These are phyloP conservation scores for Euzetes globulus DNA, from an alignment of 2,888 invertebrate species.

Conservation along the genomic window DNA sequence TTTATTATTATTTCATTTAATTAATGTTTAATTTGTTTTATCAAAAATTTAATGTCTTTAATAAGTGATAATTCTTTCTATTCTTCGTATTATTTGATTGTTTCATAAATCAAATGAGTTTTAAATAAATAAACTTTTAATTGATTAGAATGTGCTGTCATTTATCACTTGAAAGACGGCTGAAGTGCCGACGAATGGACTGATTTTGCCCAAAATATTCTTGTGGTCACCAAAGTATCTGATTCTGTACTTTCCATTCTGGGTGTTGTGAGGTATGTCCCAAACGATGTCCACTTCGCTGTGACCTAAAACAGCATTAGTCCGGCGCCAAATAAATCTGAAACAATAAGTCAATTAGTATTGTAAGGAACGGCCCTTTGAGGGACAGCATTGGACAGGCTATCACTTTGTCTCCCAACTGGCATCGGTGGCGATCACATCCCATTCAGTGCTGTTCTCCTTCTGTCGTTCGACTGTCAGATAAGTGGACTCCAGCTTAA, in stretches of 20 bases:
- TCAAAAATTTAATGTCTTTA: too few species aligned
- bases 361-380: too few species aligned
- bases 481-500: conserved; percentile 61
- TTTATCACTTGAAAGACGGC: not conserved
- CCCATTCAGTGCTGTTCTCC: conserved; percentile 59
- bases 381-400: not conserved
- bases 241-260: conserved; percentile 70
- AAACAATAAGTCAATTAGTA: not conserved
- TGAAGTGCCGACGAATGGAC: conserved; percentile 53
- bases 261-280: conserved; percentile 62
- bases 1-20: too few species aligned
- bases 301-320: conserved; percentile 63
- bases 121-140: too few species aligned
- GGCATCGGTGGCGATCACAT: conserved; percentile 67
- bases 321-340: conserved; percentile 59
- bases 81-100: too few species aligned
- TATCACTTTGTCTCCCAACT: conserved; percentile 71
- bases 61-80: too few species aligned
- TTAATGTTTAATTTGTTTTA: too few species aligned
- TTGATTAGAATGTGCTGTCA: too few species aligned
- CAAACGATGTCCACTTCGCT: conserved; percentile 71
- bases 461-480: conserved; percentile 58
- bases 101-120: too few species aligned
- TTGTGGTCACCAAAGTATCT: conserved; percentile 73
- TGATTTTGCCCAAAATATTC: conserved; percentile 48